A percentile compares a stretch with the other conserved stretches of the same genome.
phyloP scores from a whole-genome alignment of 2,113 vertebrate species.

The Anser cygnoides region DNA sequence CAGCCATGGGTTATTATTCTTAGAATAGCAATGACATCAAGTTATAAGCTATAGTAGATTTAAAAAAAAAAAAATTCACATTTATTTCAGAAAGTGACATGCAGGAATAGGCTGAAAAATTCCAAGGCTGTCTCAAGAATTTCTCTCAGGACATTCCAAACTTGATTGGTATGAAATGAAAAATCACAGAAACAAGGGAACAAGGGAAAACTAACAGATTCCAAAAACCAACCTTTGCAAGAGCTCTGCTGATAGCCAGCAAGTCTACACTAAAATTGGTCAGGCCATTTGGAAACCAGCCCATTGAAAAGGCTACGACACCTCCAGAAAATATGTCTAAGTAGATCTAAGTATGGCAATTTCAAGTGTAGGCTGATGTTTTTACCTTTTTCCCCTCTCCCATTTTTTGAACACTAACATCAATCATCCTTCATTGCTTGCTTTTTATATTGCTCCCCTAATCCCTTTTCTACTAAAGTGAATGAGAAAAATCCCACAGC shows the following conservation, averaged over 20 bases:
- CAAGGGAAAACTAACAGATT: neutral
- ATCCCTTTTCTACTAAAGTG: neutral
- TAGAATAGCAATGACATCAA: slow-evolving; percentile 27
- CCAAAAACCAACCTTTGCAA: neutral
- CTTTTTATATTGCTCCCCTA: neutral
- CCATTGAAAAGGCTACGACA: neutral
- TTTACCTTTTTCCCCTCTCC: neutral
- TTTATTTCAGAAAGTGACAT: neutral
- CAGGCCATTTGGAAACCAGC: neutral
- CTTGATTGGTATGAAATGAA: neutral
- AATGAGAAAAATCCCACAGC: neutral
- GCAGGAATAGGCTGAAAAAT: neutral
- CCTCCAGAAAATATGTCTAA: neutral
- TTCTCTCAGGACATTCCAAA: slow-evolving; percentile 11
- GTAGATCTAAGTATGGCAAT: neutral
- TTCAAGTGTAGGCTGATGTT: neutral
- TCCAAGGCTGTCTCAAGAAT: neutral
- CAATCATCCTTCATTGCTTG: neutral
- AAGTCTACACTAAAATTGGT: neutral
- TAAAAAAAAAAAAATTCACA: neutral
- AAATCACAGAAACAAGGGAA: neutral
- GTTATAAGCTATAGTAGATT: slow-evolving; percentile 23
- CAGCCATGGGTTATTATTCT: slow-evolving; percentile 39
- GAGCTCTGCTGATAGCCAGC: neutral
- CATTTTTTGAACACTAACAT: neutral